A percentile compares a stretch with the other conserved stretches of the same genome.
Evolutionary conservation across 2,797 vertebrate genomes (phyloP).

Genomic region (Peromyscus eremicus): DNA sequence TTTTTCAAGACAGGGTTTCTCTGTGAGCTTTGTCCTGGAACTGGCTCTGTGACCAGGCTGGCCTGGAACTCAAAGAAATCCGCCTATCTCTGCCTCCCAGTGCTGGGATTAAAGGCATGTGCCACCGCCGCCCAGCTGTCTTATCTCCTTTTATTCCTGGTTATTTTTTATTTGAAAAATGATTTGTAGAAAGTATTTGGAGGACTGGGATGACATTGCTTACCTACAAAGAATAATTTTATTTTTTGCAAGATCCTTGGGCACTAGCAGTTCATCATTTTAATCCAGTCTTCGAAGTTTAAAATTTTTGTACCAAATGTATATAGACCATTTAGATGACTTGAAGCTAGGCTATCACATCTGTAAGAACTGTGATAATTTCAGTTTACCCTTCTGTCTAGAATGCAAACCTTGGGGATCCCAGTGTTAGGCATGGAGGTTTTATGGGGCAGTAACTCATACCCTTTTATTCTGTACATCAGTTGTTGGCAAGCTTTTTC

Average conservation of each 20-base stretch:
- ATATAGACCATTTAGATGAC: neutral
- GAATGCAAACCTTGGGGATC: neutral
- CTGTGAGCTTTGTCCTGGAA: no score
- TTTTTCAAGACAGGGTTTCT: no score
- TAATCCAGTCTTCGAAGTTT: constrained; percentile 37
- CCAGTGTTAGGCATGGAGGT: neutral
- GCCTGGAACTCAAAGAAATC: no score
- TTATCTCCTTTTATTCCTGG: constrained; percentile 53
- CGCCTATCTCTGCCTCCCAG: no score
- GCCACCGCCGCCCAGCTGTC: no score
- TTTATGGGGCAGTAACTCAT: neutral
- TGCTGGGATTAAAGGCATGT: no score
- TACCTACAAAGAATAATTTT: constrained; percentile 27
- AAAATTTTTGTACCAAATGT: neutral
- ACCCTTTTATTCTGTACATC: neutral
- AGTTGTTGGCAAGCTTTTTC: neutral
- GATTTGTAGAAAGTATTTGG: constrained; percentile 60
- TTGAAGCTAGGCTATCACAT: neutral
- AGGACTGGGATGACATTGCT: constrained; percentile 16
- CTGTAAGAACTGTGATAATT: neutral
- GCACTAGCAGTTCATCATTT: constrained; percentile 5
- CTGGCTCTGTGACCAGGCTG: no score
- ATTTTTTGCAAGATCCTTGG: constrained; percentile 8
- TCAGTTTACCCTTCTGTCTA: neutral
- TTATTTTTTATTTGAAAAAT: constrained; percentile 69